Evolutionary conservation across 2,797 vertebrate species (phyloP).

Genomic region (Gallirallus australis): DNA sequence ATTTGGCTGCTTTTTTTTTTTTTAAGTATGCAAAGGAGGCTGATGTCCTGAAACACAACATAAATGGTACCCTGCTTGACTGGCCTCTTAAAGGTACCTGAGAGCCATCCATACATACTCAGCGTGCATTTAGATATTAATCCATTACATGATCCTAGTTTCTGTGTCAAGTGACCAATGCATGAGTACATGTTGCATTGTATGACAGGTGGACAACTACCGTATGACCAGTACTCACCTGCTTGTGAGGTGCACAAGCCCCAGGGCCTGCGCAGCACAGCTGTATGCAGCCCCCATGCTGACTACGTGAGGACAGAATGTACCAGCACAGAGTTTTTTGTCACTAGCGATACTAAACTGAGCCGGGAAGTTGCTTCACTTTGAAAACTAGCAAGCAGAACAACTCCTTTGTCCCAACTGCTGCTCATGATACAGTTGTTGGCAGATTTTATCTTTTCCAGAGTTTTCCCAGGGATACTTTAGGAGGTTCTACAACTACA

Average conservation of each 20-base stretch:
- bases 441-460: not conserved
- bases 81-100: too few species aligned
- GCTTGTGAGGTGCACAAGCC: not conserved
- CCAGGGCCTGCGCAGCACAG: not conserved
- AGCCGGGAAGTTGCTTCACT: not conserved
- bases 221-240: too few species aligned
- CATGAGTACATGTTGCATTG: rapidly evolving
- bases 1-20: not conserved
- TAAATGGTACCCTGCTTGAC: not conserved
- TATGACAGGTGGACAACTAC: rapidly evolving
- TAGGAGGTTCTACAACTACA: not conserved
- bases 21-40: not conserved
- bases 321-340: not conserved
- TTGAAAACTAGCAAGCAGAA: not conserved
- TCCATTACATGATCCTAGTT: too few species aligned
- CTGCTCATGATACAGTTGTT: not conserved
- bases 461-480: not conserved
- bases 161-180: not conserved
- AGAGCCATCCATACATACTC: not conserved
- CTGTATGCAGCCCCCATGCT: not conserved
- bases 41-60: not conserved
- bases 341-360: not conserved
- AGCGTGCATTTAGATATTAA: rapidly evolving
- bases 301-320: not conserved
- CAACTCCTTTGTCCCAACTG: not conserved